Conservation (phyloP, 2,113 vertebrate species). For the Atractosteus spatula region DNA sequence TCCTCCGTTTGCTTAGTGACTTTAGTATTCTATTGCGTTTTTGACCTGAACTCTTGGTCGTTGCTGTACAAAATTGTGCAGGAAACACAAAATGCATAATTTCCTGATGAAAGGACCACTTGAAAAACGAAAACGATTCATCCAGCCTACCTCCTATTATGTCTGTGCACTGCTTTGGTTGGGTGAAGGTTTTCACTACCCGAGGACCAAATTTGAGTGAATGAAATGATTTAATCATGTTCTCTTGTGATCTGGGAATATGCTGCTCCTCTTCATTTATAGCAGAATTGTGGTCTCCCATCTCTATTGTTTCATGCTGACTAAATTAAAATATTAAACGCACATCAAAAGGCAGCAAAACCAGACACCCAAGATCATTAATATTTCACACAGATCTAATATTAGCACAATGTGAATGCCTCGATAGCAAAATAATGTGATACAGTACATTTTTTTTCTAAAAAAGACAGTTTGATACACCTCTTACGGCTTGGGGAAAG, state of each 20-base stretch:
- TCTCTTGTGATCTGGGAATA: background rate
- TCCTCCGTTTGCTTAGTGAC: too few relatives aligned
- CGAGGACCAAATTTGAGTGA: constrained; percentile 22
- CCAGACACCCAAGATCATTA: background rate
- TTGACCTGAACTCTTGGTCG: background rate
- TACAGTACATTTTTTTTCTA: too few relatives aligned
- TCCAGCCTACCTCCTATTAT: constrained; percentile 23
- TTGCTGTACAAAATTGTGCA: background rate
- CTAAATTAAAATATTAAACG: constrained; percentile 1
- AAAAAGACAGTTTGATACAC: too few relatives aligned
- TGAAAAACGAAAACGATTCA: background rate
- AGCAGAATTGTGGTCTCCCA: background rate
- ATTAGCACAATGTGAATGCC: too few relatives aligned
- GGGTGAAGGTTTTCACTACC: constrained; percentile 17
- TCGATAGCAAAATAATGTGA: too few relatives aligned
- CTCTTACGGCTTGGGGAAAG: too few relatives aligned
- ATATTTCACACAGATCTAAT: too few relatives aligned
- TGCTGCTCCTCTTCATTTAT: background rate
- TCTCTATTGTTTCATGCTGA: background rate
- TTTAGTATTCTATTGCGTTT: too few relatives aligned
- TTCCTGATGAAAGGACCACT: background rate
- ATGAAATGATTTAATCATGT: background rate
- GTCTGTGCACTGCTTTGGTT: constrained; percentile 14
- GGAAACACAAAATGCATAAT: background rate
- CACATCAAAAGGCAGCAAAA: background rate